phyloP scores from a whole-genome alignment of 92 coral and sea anemone genomes.

The Hydrozoanthus gracilis region DNA sequence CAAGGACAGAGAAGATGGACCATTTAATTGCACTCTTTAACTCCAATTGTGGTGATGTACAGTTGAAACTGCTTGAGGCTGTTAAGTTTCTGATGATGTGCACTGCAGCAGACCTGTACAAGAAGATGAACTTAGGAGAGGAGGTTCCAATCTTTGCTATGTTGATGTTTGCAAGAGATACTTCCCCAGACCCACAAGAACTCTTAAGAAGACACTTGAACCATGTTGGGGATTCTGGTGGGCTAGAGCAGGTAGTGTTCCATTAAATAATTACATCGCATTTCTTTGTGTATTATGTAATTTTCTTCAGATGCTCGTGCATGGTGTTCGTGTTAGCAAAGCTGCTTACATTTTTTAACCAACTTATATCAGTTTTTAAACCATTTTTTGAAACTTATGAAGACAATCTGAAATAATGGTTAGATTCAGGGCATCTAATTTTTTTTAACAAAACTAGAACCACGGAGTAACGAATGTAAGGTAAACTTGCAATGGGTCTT shows the following conservation, averaged over 20 bases:
- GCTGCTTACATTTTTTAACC: no score
- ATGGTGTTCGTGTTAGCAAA: no score
- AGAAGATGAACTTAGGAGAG: slow-evolving; percentile 51
- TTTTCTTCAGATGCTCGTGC: no score
- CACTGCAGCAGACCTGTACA: slow-evolving; percentile 68
- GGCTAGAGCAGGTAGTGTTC: slow-evolving; percentile 84
- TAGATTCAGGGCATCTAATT: no score
- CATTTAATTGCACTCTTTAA: slow-evolving; percentile 73
- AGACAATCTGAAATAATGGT: no score
- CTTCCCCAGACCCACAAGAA: slow-evolving; percentile 71
- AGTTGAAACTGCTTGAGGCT: slow-evolving; percentile 84
- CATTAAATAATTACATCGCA: neutral
- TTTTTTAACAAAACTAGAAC: no score
- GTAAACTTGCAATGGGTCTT: no score
- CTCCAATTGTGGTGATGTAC: slow-evolving; percentile 61
- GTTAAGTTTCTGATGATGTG: slow-evolving; percentile 83
- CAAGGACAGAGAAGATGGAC: slow-evolving; percentile 68
- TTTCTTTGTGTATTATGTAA: neutral
- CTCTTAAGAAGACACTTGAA: slow-evolving; percentile 76
- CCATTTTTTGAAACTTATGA: no score
- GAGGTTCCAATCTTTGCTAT: slow-evolving; percentile 83
- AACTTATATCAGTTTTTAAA: no score
- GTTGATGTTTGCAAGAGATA: slow-evolving; percentile 87
- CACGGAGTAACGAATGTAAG: no score
- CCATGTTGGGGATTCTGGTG: slow-evolving; percentile 92